A percentile compares a stretch with the other conserved stretches of the same genome.
These are phyloP conservation scores for Calliopum simillimum DNA, from an alignment of 2,888 invertebrate genomes.

Conservation along the genomic window DNA sequence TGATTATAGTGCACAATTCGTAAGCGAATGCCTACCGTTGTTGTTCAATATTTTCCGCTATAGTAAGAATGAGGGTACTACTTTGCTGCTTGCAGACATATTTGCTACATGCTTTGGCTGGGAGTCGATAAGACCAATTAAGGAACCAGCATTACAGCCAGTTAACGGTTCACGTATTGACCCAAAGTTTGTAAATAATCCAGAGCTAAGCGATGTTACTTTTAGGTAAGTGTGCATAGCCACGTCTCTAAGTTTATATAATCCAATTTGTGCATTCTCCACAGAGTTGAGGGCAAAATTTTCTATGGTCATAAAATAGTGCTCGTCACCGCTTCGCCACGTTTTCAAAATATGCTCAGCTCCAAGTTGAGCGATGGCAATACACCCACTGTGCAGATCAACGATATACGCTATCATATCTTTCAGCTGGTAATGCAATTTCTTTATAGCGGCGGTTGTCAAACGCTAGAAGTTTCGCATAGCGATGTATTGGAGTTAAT, in stretches of 20 bases:
- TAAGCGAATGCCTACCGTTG: constrained; percentile 89
- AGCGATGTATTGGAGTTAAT: constrained; percentile 87
- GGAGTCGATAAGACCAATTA: constrained; percentile 83
- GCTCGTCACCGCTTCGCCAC: constrained; percentile 87
- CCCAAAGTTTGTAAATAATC: constrained; percentile 93
- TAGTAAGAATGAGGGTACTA: constrained; percentile 93
- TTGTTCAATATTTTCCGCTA: constrained; percentile 90
- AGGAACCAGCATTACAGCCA: constrained; percentile 75
- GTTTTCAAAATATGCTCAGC: constrained; percentile 87
- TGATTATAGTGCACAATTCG: constrained; percentile 89
- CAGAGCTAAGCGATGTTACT: constrained; percentile 91
- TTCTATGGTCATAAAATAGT: constrained; percentile 96
- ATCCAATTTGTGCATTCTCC: constrained; percentile 24
- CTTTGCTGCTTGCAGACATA: constrained; percentile 86
- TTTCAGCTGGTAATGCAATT: constrained; percentile 93
- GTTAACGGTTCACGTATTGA: constrained; percentile 83
- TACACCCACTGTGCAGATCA: constrained; percentile 89
- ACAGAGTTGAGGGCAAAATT: constrained; percentile 85
- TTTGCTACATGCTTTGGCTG: constrained; percentile 90
- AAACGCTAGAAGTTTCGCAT: constrained; percentile 80
- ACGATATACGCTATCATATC: constrained; percentile 91
- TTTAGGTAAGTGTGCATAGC: constrained; percentile 71
- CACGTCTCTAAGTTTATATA: not conserved
- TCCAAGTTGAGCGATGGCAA: constrained; percentile 79
- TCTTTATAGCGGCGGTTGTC: constrained; percentile 89